Evolutionary conservation across 2,888 invertebrate species (phyloP).

Genomic region (Drosophila anceps): DNA sequence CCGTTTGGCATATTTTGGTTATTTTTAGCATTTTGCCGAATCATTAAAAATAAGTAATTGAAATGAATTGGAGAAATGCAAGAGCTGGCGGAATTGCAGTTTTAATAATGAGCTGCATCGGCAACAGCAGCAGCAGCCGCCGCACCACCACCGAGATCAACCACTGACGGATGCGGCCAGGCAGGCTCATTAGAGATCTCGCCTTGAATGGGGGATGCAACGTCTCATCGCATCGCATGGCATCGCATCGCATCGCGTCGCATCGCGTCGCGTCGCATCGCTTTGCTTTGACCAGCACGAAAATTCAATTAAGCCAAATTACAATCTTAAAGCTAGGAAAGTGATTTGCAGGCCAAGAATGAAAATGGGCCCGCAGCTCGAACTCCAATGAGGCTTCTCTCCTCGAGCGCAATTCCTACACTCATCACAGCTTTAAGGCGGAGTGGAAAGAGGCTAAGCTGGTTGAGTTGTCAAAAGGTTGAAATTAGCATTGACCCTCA

Average conservation of each 20-base stretch:
- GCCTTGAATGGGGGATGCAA: constrained; percentile 40
- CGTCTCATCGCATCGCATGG: constrained; percentile 8
- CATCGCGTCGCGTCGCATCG: constrained; percentile 24
- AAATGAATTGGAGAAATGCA: constrained; percentile 56
- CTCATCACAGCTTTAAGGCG: constrained; percentile 15
- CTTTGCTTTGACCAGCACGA: constrained; percentile 70
- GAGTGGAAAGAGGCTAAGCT: constrained; percentile 1
- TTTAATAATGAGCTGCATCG: constrained; percentile 28
- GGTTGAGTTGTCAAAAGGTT: constrained; percentile 78
- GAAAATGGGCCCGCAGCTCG: constrained; percentile 38
- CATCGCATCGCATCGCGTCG: constrained; percentile 6
- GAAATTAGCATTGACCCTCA: constrained; percentile 75
- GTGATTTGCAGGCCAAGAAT: constrained; percentile 60
- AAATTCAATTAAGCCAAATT: constrained; percentile 78
- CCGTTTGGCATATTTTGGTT: constrained; percentile 19
- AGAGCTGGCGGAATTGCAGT: constrained; percentile 42
- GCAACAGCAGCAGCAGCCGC: not conserved
- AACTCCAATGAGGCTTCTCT: not conserved
- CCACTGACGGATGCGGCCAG: constrained; percentile 50
- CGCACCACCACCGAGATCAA: constrained; percentile 6
- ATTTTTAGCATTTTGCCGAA: constrained; percentile 40
- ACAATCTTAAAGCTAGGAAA: constrained; percentile 73
- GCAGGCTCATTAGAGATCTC: constrained; percentile 44
- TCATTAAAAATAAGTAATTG: constrained; percentile 54
- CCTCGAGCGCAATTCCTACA: constrained; percentile 23